Base-by-base conservation (phyloP, 92 coral and sea anemone species). In the Virgularia gustaviana region DNA sequence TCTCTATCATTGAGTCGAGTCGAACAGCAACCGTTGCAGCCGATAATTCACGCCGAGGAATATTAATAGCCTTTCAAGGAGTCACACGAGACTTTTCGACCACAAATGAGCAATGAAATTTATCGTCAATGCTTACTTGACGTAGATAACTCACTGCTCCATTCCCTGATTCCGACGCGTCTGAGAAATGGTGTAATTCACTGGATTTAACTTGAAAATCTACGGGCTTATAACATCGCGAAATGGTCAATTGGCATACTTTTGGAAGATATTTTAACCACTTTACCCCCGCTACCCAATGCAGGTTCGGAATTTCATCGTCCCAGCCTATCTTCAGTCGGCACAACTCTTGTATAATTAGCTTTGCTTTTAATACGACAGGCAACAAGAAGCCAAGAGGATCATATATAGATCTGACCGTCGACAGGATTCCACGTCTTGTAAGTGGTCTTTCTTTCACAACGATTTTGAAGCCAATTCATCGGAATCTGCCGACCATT, bases 331-430 rank as follows among this genome's bases (percentile, higher is more conserved):
- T 59, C 19, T 75, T 75, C 36, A 61, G 36, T 23, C 25, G 19
- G 30, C 80, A 75, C 34, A 75, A 24, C 60, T 72, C 79, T 32
- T 71, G 70, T 36, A 57, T 19, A 51, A 51, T 12, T 12, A 2
- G 22, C 1, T 51, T 51, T 51, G 57, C 57, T 10, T 56, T n/a
- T 57, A 77, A 60, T 1, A 77, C 28, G 28, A 77, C 36, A 25
- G 81, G 81, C 25, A 36, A 41, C 16, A 29, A 41, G 2, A 72
- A 71, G 19, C 80, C 73, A 49, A 79, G 66, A 2, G 84, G 84
- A 51, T 60, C 80, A 15, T 41, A 77, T 31, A 77, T 57, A n/a
- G 81, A 59, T n/a, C 59, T 1, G 28, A 66, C 64, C 22, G 70
- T 57, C 2, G 79, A 78, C 39, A 72, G 61, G 34, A 78, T 56